Evolutionary conservation across 2,888 invertebrate genomes (phyloP), one percentile per base, ranked within the genome.

Genomic region (Steromphala cineraria): DNA sequence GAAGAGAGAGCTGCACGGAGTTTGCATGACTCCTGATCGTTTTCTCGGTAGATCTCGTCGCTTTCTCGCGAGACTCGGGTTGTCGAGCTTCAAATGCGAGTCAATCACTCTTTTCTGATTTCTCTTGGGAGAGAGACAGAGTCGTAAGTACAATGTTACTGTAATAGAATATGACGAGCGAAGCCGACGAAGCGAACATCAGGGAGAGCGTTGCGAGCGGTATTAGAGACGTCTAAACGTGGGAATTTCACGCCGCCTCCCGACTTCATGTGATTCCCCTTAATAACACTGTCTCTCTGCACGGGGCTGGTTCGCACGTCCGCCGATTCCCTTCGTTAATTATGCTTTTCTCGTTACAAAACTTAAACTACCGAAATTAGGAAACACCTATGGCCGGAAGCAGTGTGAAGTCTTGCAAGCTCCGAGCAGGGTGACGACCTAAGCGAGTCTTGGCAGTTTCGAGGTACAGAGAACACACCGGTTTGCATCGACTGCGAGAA

Each of bases 321-420:
- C 28, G 28, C 28, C 62, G 62, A 10, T 62, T 62, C 53, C 52
- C 75, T 75, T 75, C 75, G 75, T 75, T 52, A 75, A 75, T 75
- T 75, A 75, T 75, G 75, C 75, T 75, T 75, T 75, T 75, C 75
- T 75, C 75, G 75, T 75, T 75, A 75, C 75, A 75, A 52, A 75
- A 24, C 75, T 75, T 24, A 24, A 52, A 52, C 75, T 24, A 21
- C 19, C 24, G 75, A 52, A 75, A 75, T 75, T 75, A 75, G 21
- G 24, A 19, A 52, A 75, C 40, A 75, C 75, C 40, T 52, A 24
- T 75, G 40, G 15, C 75, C 46, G 52, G 13, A 15, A 52, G n/a
- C 24, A 53, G 40, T 40, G 75, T 75, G 75, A 62, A 62, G 62
- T 28, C 62, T 28, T 28, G 17, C 28, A 62, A 62, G 28, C 62